Evolutionary conservation across 2,113 vertebrate species (phyloP).

Genomic region (Alethe diademata): DNA sequence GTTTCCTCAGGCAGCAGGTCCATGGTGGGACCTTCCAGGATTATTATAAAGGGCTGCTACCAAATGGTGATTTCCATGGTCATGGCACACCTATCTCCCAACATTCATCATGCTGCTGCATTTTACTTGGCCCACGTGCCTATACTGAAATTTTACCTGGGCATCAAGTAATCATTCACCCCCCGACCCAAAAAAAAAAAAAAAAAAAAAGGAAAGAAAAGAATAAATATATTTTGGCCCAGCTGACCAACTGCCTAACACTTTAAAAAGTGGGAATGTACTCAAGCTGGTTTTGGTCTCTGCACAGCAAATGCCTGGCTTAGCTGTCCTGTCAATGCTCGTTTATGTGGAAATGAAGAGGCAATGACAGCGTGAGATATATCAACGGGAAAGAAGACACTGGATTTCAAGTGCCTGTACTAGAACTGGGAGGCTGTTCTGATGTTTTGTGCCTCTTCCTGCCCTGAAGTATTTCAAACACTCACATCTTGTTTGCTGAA

Average conservation of each 20-base stretch:
- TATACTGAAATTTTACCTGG: neutral
- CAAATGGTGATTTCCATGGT: neutral
- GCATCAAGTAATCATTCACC: neutral
- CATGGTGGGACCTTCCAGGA: accelerated
- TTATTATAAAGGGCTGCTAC: neutral
- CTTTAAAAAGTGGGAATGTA: neutral
- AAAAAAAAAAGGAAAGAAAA: too few relatives aligned
- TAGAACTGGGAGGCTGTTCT: neutral
- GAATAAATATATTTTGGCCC: neutral
- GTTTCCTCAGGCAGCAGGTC: neutral
- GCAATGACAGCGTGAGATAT: neutral
- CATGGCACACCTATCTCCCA: neutral
- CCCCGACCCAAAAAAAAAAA: neutral
- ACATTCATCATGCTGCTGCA: neutral
- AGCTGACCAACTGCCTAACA: neutral
- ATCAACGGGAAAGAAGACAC: neutral
- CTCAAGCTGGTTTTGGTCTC: neutral
- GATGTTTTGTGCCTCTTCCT: neutral
- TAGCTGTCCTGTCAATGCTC: neutral
- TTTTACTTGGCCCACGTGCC: neutral
- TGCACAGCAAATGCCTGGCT: neutral
- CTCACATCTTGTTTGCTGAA: conserved; percentile 63
- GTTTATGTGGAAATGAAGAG: neutral
- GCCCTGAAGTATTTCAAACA: conserved; percentile 53
- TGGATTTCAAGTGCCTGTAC: neutral